A percentile compares a stretch with the other conserved stretches of the same genome.
Conservation (phyloP, 2,888 invertebrate species). For the Ypsolopha sequella region DNA sequence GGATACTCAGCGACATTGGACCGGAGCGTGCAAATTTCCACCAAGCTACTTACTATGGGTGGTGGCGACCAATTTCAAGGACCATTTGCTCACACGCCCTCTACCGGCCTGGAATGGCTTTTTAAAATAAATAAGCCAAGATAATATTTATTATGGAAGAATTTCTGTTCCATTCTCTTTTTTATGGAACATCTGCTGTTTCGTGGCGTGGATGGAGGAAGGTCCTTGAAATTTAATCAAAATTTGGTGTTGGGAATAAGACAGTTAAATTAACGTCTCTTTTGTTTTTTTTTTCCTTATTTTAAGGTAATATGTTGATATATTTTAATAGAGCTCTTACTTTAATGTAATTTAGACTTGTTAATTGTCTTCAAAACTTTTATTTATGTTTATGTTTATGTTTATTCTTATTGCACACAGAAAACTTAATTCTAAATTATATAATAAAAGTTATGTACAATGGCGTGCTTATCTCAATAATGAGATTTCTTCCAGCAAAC, state of each 20-base stretch:
- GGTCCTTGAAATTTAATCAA: background rate
- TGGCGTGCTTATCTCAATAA: too few relatives aligned
- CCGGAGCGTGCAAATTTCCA: constrained; percentile 55
- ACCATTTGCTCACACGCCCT: constrained; percentile 56
- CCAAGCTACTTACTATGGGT: constrained; percentile 17
- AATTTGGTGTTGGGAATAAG: background rate
- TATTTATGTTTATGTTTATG: too few relatives aligned
- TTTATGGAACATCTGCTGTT: background rate
- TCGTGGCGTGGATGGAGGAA: background rate
- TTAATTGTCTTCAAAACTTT: too few relatives aligned
- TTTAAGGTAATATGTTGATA: too few relatives aligned
- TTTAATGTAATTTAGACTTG: too few relatives aligned
- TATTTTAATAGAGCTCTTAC: too few relatives aligned
- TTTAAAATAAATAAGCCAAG: constrained; percentile 39
- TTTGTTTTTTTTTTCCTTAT: too few relatives aligned
- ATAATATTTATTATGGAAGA: constrained; percentile 9
- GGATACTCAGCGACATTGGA: constrained; percentile 7
- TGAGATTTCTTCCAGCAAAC: too few relatives aligned
- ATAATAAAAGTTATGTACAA: too few relatives aligned
- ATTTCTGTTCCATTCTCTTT: background rate
- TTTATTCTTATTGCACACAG: too few relatives aligned
- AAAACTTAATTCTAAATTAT: too few relatives aligned
- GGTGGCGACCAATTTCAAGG: constrained; percentile 59
- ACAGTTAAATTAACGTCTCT: too few relatives aligned
- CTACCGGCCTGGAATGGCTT: constrained; percentile 21